Evolutionary conservation across 2,888 invertebrate species (phyloP), one percentile per base, ranked within the genome.

Genomic region (Rapana venosa): DNA sequence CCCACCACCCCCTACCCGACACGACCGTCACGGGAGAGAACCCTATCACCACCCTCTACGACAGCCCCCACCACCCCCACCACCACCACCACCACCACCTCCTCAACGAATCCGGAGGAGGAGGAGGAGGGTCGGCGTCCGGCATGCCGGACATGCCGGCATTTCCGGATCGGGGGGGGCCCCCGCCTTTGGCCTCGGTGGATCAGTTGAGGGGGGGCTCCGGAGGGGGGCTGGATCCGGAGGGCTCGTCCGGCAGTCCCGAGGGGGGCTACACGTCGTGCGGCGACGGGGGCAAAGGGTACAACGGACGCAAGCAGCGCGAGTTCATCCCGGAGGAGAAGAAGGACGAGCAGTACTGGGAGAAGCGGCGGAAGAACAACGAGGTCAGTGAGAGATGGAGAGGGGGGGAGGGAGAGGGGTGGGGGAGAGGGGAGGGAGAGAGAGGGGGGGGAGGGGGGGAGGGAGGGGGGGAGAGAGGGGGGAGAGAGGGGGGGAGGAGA

Each of bases 331-430:
- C 99, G 0, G 99, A 99, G 96, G 98, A 97, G 96, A 98, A 98
- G 96, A 99, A 99, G 96, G 99, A 99, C 95, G 98, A 99, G 94
- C 98, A 98, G 95, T 99, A 99, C 96, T 99, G 99, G 99, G 99
- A 99, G 96, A 97, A 99, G 90, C 97, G 99, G 90, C 97, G 99
- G 92, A 97, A 99, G 91, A 99, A 99, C 96, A 99, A 99, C 96
- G 99, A 92, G 84, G 99, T 99, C 0, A 99, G 99, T 90, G 98
- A 99, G 96, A 97, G 99, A 83, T 98, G 98, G 15, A 97, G 99
- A n/a, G 99, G 99, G 96, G 99, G 99, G 96, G 97, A 47, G 47
- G 47, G 8, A 8, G 47, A 47, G 47, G 47, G 8, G 47, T 2
- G 8, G 47, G 8, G 47, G 47, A 8, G 47, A 47, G 47, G 8